Evolutionary conservation across 2,888 invertebrate species (phyloP).

Genomic region (Napeogenes sylphis): DNA sequence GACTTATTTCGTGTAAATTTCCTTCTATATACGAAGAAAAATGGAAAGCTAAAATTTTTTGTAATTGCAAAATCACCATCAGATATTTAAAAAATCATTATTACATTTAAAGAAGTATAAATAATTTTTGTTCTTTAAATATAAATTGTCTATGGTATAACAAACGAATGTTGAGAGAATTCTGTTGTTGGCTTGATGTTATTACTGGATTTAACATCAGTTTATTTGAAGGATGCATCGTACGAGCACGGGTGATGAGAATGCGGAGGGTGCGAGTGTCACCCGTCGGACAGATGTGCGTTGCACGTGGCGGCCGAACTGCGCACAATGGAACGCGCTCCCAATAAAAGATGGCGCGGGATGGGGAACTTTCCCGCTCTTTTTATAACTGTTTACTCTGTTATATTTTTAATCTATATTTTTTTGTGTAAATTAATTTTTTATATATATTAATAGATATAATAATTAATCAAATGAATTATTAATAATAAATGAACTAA

Average conservation of each 20-base stretch:
- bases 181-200: not conserved
- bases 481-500: too few species aligned
- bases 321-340: conserved; percentile 67
- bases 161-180: not conserved
- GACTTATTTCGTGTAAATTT: conserved; percentile 30
- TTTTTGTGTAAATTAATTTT: not conserved
- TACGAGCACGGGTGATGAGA: conserved; percentile 31
- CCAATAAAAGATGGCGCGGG: conserved; percentile 60
- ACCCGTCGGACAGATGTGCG: conserved; percentile 42
- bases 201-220: conserved; percentile 3
- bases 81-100: too few species aligned
- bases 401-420: conserved; percentile 14
- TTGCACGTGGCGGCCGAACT: conserved; percentile 45
- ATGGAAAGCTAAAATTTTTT: too few species aligned
- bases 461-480: too few species aligned
- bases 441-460: not conserved
- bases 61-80: too few species aligned
- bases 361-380: conserved; percentile 68
- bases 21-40: conserved; percentile 19
- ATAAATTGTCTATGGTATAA: not conserved
- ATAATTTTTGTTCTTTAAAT: too few species aligned
- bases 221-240: conserved; percentile 14
- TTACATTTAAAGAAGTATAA: too few species aligned
- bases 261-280: conserved; percentile 38
- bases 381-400: conserved; percentile 37